Percentiles rank a stretch among this genome's conserved stretches.
These are phyloP conservation scores for Parauchenoglanis ngamensis DNA, from an alignment of 2,797 vertebrate genomes.

Conservation along the genomic window DNA sequence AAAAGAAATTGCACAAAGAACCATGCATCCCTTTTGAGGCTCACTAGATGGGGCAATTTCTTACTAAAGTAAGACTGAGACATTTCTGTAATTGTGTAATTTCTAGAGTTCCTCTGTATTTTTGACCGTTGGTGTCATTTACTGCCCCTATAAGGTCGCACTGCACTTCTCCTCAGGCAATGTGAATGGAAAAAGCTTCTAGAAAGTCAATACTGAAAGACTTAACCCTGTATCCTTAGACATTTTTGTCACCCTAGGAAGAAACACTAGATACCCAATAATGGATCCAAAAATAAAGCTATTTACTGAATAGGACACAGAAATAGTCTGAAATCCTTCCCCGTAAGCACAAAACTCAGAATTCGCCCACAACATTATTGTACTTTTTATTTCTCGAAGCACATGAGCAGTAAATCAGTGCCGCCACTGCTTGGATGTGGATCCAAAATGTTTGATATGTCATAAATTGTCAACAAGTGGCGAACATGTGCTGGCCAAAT, in stretches of 20 bases:
- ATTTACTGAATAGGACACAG: background rate
- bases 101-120: conserved; percentile 9
- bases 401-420: background rate
- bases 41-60: conserved; percentile 46
- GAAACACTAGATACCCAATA: background rate
- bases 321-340: background rate
- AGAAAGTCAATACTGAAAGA: background rate
- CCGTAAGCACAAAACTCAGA: background rate
- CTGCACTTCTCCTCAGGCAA: background rate
- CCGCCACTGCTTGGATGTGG: background rate
- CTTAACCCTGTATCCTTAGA: background rate
- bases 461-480: background rate
- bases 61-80: background rate
- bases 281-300: background rate
- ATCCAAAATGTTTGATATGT: no score
- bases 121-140: conserved; percentile 28
- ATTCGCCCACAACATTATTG: background rate
- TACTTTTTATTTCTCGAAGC: background rate
- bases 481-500: background rate
- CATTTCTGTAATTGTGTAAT: background rate
- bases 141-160: background rate
- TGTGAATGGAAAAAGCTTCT: background rate
- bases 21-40: background rate
- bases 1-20: background rate
- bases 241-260: background rate